A percentile compares a stretch with the other conserved stretches of the same genome.
Conservation (phyloP, 2,797 vertebrate genomes). For the Alectoris magna region DNA sequence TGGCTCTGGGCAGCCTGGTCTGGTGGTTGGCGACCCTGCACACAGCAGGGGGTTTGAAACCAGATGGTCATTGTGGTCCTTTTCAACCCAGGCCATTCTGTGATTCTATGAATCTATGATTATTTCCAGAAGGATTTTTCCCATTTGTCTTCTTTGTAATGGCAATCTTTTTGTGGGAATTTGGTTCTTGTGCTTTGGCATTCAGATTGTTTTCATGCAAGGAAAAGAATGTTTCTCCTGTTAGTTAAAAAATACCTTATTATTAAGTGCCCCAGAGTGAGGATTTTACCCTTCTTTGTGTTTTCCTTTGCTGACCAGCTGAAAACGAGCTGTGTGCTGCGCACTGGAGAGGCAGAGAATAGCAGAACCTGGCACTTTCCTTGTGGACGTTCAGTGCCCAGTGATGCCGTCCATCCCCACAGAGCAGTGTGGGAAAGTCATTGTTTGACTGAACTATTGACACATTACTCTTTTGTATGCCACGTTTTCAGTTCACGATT, state of each 20-base stretch:
- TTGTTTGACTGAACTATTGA: slow-evolving; percentile 72
- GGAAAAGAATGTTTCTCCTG: background rate
- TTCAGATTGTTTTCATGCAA: background rate
- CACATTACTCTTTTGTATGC: slow-evolving; percentile 62
- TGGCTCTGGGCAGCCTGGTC: too few species aligned
- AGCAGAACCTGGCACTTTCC: slow-evolving; percentile 80
- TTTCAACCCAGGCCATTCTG: too few species aligned
- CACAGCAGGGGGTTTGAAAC: too few species aligned
- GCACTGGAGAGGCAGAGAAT: slow-evolving; percentile 72
- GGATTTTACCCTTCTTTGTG: background rate
- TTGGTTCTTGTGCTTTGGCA: background rate
- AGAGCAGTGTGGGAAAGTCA: slow-evolving; percentile 60
- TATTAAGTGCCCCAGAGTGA: background rate
- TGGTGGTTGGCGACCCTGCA: too few species aligned
- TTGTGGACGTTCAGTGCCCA: slow-evolving; percentile 40
- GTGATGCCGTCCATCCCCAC: slow-evolving; percentile 22
- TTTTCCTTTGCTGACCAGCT: background rate
- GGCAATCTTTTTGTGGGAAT: background rate
- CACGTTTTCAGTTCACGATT: slow-evolving; percentile 46
- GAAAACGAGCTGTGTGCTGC: background rate
- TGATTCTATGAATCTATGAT: background rate
- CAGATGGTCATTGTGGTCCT: too few species aligned
- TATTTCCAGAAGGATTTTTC: background rate
- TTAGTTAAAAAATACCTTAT: background rate
- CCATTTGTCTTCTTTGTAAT: background rate